These are phyloP conservation scores for Hydrochoerus hydrochaeris DNA, from an alignment of 2,113 vertebrate genomes.

Conservation along the genomic window DNA sequence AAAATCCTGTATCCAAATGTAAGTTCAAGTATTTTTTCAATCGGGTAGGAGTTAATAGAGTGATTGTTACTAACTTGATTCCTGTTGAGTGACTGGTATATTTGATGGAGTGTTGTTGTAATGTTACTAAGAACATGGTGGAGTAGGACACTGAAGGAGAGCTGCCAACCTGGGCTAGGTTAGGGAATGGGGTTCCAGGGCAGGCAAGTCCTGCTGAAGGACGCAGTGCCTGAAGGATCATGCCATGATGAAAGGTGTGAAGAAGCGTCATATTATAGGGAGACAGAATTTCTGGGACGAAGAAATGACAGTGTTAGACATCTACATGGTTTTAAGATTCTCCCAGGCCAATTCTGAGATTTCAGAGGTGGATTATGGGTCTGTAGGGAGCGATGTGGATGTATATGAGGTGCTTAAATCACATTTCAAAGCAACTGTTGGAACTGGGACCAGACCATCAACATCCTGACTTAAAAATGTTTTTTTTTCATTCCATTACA, in stretches of 20 bases:
- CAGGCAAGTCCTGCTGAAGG: neutral
- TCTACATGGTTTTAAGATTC: neutral
- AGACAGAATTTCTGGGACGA: neutral
- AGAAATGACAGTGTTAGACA: neutral
- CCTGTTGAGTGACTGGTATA: neutral
- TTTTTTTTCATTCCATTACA: neutral
- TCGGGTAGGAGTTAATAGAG: neutral
- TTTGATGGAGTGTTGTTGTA: neutral
- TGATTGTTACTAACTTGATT: neutral
- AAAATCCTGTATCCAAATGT: neutral
- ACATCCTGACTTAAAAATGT: neutral
- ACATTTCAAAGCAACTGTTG: neutral
- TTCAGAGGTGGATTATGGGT: neutral
- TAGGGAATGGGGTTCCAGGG: fast-evolving
- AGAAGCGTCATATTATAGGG: neutral
- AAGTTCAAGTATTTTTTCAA: neutral
- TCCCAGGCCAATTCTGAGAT: neutral
- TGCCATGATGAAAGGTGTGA: neutral
- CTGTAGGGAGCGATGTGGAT: neutral
- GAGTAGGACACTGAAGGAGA: neutral
- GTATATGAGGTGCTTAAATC: neutral
- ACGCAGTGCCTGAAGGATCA: neutral
- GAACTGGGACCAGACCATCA: neutral
- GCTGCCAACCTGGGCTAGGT: neutral
- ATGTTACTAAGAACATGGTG: neutral